These are phyloP conservation scores for Galendromus occidentalis DNA, from an alignment of 1,140 invertebrate genomes.

Conservation along the genomic window DNA sequence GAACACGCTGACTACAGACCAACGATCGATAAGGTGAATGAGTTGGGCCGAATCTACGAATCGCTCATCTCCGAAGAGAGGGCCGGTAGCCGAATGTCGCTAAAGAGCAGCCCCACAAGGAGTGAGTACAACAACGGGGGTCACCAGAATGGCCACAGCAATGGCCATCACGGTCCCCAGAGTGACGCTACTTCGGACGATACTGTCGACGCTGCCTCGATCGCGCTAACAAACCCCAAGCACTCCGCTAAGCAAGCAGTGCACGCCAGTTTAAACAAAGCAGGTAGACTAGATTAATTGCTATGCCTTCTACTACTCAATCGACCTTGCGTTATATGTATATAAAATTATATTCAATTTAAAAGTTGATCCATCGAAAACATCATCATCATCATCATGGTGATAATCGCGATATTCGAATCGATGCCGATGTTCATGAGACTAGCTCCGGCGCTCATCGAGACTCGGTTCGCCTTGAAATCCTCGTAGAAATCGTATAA, in stretches of 20 bases:
- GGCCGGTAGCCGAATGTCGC: slow-evolving; percentile 39
- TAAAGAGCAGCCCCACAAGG: slow-evolving; percentile 52
- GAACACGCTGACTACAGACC: slow-evolving; percentile 66
- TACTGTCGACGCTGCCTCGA: not conserved
- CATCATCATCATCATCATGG: no score
- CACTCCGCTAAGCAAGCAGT: slow-evolving; percentile 4
- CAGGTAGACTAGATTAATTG: slow-evolving; percentile 7
- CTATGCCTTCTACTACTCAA: not conserved
- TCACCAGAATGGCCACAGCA: not conserved
- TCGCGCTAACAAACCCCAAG: not conserved
- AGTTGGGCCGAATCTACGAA: slow-evolving; percentile 64
- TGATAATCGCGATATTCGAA: no score
- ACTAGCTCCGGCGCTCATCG: no score
- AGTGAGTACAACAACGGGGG: slow-evolving; percentile 9
- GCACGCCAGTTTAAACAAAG: slow-evolving; percentile 10
- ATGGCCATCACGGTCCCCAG: not conserved
- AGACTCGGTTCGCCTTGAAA: no score
- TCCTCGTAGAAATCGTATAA: no score
- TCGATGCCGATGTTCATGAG: no score
- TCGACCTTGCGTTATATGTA: no score
- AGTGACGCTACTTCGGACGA: not conserved
- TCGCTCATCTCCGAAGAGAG: slow-evolving; percentile 47
- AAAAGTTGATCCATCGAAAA: no score
- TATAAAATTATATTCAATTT: no score
- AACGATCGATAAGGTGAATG: slow-evolving; percentile 76